phyloP scores from a whole-genome alignment of 2,113 vertebrate species.

The Burhinus oedicnemus region DNA sequence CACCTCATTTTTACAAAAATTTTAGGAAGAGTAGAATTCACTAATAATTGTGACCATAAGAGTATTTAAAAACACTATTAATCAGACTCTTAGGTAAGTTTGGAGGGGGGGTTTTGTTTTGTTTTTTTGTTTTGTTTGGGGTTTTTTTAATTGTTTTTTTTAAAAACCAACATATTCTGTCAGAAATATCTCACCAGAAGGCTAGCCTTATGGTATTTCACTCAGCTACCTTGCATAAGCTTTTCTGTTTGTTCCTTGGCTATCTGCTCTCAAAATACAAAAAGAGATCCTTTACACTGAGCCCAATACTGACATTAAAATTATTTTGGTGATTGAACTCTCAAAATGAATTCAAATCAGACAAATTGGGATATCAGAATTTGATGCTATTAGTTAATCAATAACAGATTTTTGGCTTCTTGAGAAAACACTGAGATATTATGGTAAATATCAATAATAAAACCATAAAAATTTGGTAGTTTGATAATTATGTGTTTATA shows the following conservation, averaged over 20 bases:
- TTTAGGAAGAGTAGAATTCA: not conserved
- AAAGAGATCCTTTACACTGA: not conserved
- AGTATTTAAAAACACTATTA: not conserved
- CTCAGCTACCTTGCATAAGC: not conserved
- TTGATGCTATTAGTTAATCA: not conserved
- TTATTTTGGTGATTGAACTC: not conserved
- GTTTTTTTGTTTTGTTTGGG: no score
- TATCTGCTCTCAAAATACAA: not conserved
- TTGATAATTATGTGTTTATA: not conserved
- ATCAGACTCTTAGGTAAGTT: not conserved
- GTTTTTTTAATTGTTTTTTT: no score
- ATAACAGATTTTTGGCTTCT: not conserved
- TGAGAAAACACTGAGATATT: not conserved
- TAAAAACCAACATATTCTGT: not conserved
- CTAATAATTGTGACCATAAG: not conserved
- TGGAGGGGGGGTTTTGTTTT: no score
- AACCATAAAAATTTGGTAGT: not conserved
- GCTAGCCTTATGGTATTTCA: not conserved
- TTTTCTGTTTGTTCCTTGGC: not conserved
- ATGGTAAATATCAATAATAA: not conserved
- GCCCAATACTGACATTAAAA: not conserved
- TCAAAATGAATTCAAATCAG: not conserved
- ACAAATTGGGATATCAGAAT: not conserved
- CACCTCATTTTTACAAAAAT: not conserved
- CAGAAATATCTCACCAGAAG: not conserved